These are phyloP conservation scores for Dyspetes luteomarginatus DNA, from an alignment of 2,888 invertebrate species.

Conservation along the genomic window DNA sequence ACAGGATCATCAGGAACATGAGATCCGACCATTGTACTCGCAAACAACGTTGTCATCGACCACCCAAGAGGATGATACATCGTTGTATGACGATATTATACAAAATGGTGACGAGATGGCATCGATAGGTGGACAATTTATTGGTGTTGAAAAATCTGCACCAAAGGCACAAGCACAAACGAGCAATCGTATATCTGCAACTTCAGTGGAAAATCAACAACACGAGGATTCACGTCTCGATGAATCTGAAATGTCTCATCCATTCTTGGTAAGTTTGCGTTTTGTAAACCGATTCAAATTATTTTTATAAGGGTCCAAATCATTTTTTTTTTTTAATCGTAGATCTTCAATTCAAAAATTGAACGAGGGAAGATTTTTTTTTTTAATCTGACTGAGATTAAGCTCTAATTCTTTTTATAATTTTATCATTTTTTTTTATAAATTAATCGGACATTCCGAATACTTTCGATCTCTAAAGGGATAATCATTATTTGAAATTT, in stretches of 20 bases:
- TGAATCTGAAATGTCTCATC: slow-evolving; percentile 76
- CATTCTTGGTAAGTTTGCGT: slow-evolving; percentile 75
- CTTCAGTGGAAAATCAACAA: slow-evolving; percentile 73
- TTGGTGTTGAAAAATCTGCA: slow-evolving; percentile 82
- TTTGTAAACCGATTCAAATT: neutral
- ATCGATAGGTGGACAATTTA: slow-evolving; percentile 82
- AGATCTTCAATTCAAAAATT: no score
- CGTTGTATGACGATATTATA: slow-evolving; percentile 87
- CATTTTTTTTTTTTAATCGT: no score
- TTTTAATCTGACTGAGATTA: no score
- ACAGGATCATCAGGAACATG: slow-evolving; percentile 69
- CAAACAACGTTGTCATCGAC: slow-evolving; percentile 78
- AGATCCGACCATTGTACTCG: slow-evolving; percentile 79
- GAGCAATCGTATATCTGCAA: slow-evolving; percentile 74
- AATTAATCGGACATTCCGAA: no score
- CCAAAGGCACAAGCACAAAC: slow-evolving; percentile 81
- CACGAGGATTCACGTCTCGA: slow-evolving; percentile 72
- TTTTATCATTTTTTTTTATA: no score
- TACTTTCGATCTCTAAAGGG: no score
- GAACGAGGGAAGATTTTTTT: no score
- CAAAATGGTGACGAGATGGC: slow-evolving; percentile 85
- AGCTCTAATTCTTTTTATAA: no score
- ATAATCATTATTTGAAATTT: no score
- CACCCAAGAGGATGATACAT: slow-evolving; percentile 83
- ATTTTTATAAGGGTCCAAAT: no score